Base-by-base conservation (phyloP, 2,797 vertebrate genomes). In the Aphelocoma californica region DNA sequence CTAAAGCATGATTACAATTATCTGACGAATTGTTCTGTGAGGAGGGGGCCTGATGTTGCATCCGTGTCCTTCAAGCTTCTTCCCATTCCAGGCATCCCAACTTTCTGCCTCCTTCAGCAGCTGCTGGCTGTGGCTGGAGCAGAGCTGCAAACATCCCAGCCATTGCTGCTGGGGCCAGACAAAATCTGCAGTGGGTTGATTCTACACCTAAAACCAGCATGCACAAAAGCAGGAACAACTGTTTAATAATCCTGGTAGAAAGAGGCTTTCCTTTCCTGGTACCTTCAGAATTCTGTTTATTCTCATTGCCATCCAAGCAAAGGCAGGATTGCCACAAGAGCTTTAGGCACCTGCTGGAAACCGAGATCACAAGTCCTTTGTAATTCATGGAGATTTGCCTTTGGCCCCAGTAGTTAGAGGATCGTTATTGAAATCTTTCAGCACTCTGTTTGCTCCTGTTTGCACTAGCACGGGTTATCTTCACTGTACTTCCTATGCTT, bases 401-500 rank as follows among this genome's bases (percentile, higher is more conserved):
- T 93, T 77, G 73, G 60, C 73, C 53, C 77, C 14, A 98, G 93
- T 26, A 98, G 96, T 69, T 98, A 93, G 29, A 98, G 84, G 25
- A 98, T 95, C 0, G 64, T 98, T 40, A 96, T 88, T 84, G 98
- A 88, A 95, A 98, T 98, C 96, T 98, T 97, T 50, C 97, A 77
- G 58, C 97, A 48, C 20, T 98, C 97, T 60, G 97, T 87, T 60
- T 97, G 95, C 48, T 88, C 71, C 44, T 93, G 88, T 74, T 95
- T 94, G 56, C 94, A 89, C 47, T 48, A 10, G 13, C 81, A 81
- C 0, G 48, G 65, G 64, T 66, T 96, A 13, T 79, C 9, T 70
- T 69, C 83, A 38, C 96, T 81, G 26, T 95, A 86, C 38, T 93
- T 95, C 75, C 95, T 96, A 67, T 82, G 92, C 96, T 97, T 98